Base-by-base conservation (phyloP, 2,113 vertebrate species). In the Pungitius pungitius region DNA sequence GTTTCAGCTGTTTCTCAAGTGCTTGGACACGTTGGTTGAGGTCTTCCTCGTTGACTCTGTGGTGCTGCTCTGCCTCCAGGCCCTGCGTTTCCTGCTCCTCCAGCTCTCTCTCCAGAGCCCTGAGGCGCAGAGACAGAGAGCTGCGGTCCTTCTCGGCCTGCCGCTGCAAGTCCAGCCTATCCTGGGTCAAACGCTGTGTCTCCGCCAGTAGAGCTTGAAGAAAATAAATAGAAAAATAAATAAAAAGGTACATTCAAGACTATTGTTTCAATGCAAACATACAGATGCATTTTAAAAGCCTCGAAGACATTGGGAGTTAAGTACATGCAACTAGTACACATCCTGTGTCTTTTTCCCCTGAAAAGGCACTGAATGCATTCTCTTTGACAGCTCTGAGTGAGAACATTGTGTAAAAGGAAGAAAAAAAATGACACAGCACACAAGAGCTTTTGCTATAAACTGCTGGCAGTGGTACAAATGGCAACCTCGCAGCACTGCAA, bases 1-100 rank as follows among this genome's bases (percentile, higher is more conserved):
- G 94, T 83, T 95, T 97, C 26, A 99, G 91, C 60, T 98, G 97
- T 77, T 96, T 99, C 85, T 99, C 97, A 30, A 99, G 94, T 22
- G 95, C 93, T 42, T 91, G 91, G 74, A 98, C 92, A 22, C 92
- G 96, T 90, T 97, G 96, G 75, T 88, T 90, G 27, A 99, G 92
- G 65, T 97, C 95, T 6, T 92, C 76, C 0, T 93, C 90, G 69
- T 96, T 93, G 73, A 90, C 70, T 0, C 94, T 92, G 82, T 95
- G 93, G 26, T 84, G 87, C 59, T 91, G 88, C 78, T 94, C 92
- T 0, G 93, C 90, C 26, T 95, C 94, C 4, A 94, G 88, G 20
- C 93, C 94, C 54, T 84, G 90, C 0, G 73, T 88, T 60, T 96
- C 91, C 83, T 98, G 96, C 26, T 98, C 97, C 60, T 99, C 97